These are phyloP conservation scores for Amphiprion clarkii DNA, from an alignment of 2,797 vertebrate genomes.

Conservation along the genomic window DNA sequence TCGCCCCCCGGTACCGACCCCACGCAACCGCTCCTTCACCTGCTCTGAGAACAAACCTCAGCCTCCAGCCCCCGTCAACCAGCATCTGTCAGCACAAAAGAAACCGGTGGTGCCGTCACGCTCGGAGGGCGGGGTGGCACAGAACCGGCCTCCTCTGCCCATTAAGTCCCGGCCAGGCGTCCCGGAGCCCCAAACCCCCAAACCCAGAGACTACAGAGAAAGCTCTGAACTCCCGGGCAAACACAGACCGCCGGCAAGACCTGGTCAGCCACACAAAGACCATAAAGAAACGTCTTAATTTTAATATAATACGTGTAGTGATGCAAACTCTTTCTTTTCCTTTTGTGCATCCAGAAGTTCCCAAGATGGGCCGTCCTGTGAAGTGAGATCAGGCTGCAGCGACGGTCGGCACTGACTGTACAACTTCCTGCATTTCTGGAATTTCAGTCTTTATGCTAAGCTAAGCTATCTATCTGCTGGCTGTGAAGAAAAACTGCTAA, in stretches of 20 bases:
- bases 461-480: too few species aligned
- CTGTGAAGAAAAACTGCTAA: too few species aligned
- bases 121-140: conserved; percentile 83
- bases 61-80: conserved; percentile 36
- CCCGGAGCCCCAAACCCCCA: conserved; percentile 69
- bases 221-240: conserved; percentile 87
- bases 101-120: conserved; percentile 89
- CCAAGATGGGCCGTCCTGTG: conserved; percentile 77
- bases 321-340: conserved; percentile 28
- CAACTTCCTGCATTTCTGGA: conserved; percentile 38
- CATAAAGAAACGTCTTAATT: conserved; percentile 54
- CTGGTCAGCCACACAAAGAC: conserved; percentile 72
- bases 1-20: conserved; percentile 85
- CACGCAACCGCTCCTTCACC: conserved; percentile 90
- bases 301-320: neutral
- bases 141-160: conserved; percentile 89
- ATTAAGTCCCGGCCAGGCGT: conserved; percentile 83
- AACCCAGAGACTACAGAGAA: conserved; percentile 91
- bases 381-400: conserved; percentile 69
- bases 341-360: conserved; percentile 76
- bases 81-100: conserved; percentile 78
- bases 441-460: neutral
- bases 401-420: neutral
- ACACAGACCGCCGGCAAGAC: conserved; percentile 75
- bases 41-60: conserved; percentile 87